Percentiles rank a stretch among this genome's conserved stretches.
Evolutionary conservation across 2,888 invertebrate genomes (phyloP).

Genomic region (Synanthedon andrenaeformis): DNA sequence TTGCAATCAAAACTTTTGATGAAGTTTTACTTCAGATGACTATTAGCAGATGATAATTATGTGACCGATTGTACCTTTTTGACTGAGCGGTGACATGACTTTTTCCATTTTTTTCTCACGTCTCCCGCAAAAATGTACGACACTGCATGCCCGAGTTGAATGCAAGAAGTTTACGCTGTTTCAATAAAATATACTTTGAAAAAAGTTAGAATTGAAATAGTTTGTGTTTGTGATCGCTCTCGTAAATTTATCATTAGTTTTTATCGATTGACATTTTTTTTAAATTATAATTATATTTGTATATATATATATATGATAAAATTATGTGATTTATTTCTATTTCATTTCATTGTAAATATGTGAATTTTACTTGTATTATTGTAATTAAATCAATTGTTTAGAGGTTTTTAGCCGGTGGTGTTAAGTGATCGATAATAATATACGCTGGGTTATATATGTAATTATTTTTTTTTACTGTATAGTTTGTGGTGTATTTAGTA

Average conservation of each 20-base stretch:
- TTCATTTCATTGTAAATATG: slow-evolving; percentile 56
- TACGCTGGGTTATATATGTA: slow-evolving; percentile 42
- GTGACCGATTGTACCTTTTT: no score
- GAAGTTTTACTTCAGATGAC: no score
- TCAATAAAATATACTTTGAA: no score
- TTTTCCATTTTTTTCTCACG: no score
- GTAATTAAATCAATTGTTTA: slow-evolving; percentile 38
- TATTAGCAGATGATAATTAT: no score
- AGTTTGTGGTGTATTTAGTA: slow-evolving; percentile 41
- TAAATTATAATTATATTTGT: slow-evolving; percentile 11
- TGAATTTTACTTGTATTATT: slow-evolving; percentile 47
- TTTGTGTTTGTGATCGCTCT: no score
- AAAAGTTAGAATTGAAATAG: no score
- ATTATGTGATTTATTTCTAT: slow-evolving; percentile 55
- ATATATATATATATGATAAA: slow-evolving; percentile 10
- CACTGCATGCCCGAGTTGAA: no score
- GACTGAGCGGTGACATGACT: no score
- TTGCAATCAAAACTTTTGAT: no score
- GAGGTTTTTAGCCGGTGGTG: slow-evolving; percentile 32
- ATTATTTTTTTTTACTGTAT: slow-evolving; percentile 55
- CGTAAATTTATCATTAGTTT: not conserved
- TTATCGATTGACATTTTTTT: slow-evolving; percentile 13
- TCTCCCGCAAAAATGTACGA: no score
- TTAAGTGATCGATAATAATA: slow-evolving; percentile 44
- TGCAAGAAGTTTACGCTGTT: no score